Evolutionary conservation across 2,888 invertebrate genomes (phyloP).

Genomic region (Boloria selene): DNA sequence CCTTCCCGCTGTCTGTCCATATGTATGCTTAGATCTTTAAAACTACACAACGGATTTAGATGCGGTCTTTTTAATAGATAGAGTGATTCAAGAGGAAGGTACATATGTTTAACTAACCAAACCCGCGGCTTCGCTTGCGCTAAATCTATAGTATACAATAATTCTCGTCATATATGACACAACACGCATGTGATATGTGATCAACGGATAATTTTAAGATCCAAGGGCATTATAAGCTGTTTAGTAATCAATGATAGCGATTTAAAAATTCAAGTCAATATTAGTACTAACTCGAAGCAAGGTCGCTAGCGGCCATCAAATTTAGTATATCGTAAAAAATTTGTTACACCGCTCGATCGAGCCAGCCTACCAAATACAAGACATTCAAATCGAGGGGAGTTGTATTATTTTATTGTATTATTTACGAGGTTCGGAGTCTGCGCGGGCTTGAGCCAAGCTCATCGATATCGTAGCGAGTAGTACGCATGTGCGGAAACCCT

Average conservation of each 20-base stretch:
- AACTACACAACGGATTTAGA: too few species aligned
- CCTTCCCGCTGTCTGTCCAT: too few species aligned
- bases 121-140: too few species aligned
- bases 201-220: background rate
- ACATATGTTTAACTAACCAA: too few species aligned
- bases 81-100: too few species aligned
- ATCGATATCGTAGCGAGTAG: constrained; percentile 61
- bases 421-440: constrained; percentile 70
- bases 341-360: constrained; percentile 14
- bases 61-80: too few species aligned
- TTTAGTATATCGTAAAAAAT: constrained; percentile 30
- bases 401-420: constrained; percentile 77
- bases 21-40: too few species aligned
- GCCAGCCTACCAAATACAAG: constrained; percentile 46
- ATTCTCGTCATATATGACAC: too few species aligned
- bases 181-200: too few species aligned
- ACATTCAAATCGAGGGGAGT: constrained; percentile 69
- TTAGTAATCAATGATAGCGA: constrained; percentile 11
- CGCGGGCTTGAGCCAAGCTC: constrained; percentile 55
- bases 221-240: constrained; percentile 5
- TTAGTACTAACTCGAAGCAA: constrained; percentile 24
- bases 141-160: too few species aligned
- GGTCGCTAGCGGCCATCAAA: constrained; percentile 29
- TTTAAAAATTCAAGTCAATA: constrained; percentile 26
- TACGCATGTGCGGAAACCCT: constrained; percentile 74